phyloP scores from a whole-genome alignment of 2,888 invertebrate genomes.

The Oeneis ivallda region DNA sequence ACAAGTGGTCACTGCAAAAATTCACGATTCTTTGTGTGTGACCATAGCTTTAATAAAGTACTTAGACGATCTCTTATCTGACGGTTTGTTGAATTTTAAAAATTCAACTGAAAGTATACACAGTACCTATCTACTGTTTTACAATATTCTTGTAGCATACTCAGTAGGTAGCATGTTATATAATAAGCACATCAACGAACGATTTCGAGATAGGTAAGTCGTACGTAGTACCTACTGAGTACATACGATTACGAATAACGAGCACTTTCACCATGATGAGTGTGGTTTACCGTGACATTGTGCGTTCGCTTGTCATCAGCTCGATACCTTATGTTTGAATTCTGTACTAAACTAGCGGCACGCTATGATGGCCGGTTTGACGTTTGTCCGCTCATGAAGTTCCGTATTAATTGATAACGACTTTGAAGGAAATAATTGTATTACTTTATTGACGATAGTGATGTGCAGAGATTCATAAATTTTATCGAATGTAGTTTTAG shows the following conservation, averaged over 20 bases:
- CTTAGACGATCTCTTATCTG: background rate
- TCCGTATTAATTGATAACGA: no score
- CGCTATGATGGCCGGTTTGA: no score
- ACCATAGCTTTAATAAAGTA: background rate
- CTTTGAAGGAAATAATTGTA: no score
- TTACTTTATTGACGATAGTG: no score
- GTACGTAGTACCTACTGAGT: no score
- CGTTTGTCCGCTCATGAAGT: no score
- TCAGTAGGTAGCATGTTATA: slow-evolving; percentile 21
- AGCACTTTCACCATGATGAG: slow-evolving; percentile 53
- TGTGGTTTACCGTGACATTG: slow-evolving; percentile 51
- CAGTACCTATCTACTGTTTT: background rate
- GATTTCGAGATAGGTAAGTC: slow-evolving; percentile 35
- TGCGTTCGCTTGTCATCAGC: slow-evolving; percentile 40
- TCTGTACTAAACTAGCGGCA: no score
- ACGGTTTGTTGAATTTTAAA: slow-evolving; percentile 33
- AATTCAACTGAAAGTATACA: slow-evolving; percentile 16
- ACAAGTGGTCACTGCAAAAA: no score
- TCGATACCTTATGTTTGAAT: no score
- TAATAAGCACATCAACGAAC: slow-evolving; percentile 29
- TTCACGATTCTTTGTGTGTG: background rate
- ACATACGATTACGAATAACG: slow-evolving; percentile 40
- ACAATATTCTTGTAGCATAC: slow-evolving; percentile 30
- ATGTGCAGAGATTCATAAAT: no score
- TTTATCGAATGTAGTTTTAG: no score